A percentile compares a stretch with the other conserved stretches of the same genome.
These are phyloP conservation scores for Ricordea florida DNA, from an alignment of 92 coral and sea anemone species.

Conservation along the genomic window DNA sequence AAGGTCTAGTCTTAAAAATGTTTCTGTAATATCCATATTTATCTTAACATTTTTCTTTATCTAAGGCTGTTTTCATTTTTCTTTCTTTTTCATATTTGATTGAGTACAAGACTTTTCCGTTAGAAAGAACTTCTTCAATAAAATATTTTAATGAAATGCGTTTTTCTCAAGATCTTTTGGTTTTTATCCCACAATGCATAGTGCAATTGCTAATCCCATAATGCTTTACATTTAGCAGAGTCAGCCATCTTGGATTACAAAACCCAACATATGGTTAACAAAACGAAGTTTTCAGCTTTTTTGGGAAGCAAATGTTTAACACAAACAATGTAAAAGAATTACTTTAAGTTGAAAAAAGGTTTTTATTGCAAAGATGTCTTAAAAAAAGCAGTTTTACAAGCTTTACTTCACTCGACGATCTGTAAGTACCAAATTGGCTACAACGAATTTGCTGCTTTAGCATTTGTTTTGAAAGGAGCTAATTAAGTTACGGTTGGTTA, in stretches of 20 bases:
- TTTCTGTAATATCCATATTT: no score
- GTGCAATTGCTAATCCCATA: constrained; percentile 18
- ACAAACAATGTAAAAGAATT: not conserved
- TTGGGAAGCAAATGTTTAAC: constrained; percentile 17
- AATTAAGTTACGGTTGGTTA: constrained; percentile 4
- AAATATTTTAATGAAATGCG: constrained; percentile 16
- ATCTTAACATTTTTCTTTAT: no score
- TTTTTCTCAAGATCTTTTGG: not conserved
- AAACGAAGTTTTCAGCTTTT: constrained; percentile 6
- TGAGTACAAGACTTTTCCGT: not conserved
- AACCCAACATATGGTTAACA: constrained; percentile 8
- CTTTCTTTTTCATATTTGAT: constrained; percentile 6
- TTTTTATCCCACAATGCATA: constrained; percentile 23
- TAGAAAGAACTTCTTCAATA: constrained; percentile 1
- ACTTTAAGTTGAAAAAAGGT: constrained; percentile 11
- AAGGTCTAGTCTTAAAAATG: no score
- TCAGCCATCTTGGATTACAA: constrained; percentile 26
- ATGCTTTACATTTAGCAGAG: constrained; percentile 27
- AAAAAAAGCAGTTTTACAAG: constrained; percentile 16
- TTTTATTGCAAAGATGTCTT: constrained; percentile 23
- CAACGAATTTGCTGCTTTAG: not conserved
- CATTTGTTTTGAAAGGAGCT: not conserved
- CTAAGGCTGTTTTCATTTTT: constrained; percentile 9
- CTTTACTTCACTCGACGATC: constrained; percentile 19
- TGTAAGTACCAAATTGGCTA: constrained; percentile 5